Evolutionary conservation across 2,888 invertebrate genomes (phyloP), one percentile per base, ranked within the genome.

Genomic region (Baronia brevicornis): DNA sequence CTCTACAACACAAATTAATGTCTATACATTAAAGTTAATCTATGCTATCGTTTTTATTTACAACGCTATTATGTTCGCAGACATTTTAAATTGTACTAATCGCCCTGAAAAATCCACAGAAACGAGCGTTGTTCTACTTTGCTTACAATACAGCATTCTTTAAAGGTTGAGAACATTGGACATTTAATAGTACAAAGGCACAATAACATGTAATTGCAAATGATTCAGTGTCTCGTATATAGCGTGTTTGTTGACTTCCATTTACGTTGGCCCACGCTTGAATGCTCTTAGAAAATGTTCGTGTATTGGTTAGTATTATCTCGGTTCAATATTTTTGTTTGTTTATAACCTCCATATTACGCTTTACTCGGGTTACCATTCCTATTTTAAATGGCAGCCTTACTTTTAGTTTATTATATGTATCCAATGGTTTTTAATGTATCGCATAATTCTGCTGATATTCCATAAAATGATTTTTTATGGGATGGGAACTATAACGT

Each of bases 171-270:
- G 51, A 33, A 26, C 52, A 60, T 46, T 65, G 60, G 63, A 67
- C 66, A 64, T 73, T 75, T 70, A 71, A 72, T 71, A 68, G 68
- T 61, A 79, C 72, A 77, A 78, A 74, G 66, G 71, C 58, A 82
- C 82, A 82, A 79, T 80, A 80, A 74, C 75, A 64, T 80, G 82
- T 82, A 82, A 84, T 84, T 84, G 84, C 79, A 78, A 82, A 82
- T 79, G 79, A 77, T 82, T 69, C 80, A 75, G 63, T 72, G 74
- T 72, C 69, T 74, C 71, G 68, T 68, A 39, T 64, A 67, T 59
- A 58, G 51, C 52, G 52, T 58, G 62, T 66, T 64, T 58, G 59
- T 68, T 65, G 63, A 65, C 66, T 73, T 64, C 75, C 75, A 77
- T 77, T 77, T 74, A 62, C 49, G 72, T 66, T 66, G 53, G 44